Evolutionary conservation across 2,113 vertebrate species (phyloP).

Genomic region (Naja naja): DNA sequence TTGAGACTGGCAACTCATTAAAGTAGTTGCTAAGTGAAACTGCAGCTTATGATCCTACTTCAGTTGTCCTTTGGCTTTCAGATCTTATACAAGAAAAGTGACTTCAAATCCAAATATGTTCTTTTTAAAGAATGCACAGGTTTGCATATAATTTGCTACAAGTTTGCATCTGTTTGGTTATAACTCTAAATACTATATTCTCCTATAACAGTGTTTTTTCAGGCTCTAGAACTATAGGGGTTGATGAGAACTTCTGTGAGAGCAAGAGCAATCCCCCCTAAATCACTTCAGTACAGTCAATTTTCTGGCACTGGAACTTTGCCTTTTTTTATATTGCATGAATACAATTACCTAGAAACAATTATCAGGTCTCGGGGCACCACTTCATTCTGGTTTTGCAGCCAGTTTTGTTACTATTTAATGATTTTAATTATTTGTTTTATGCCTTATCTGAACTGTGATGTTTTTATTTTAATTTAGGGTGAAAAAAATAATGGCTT

Average conservation of each 20-base stretch:
- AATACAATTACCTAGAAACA: neutral
- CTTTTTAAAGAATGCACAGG: neutral
- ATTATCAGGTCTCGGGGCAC: neutral
- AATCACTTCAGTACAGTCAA: neutral
- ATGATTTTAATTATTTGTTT: neutral
- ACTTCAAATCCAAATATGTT: neutral
- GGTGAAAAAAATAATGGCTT: slow-evolving; percentile 98
- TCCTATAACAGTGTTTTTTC: neutral
- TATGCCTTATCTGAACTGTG: slow-evolving; percentile 33
- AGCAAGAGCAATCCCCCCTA: neutral
- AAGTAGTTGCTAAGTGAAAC: neutral
- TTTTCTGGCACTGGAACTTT: neutral
- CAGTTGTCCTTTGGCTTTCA: neutral
- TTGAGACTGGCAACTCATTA: neutral
- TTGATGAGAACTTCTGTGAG: neutral
- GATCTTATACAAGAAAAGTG: neutral
- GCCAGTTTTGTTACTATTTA: neutral
- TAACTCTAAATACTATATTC: neutral
- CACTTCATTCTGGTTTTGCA: neutral
- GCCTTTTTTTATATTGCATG: neutral
- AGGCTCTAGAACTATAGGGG: neutral
- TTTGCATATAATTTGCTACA: neutral
- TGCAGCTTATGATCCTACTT: neutral
- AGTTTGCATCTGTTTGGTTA: neutral
- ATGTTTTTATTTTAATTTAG: slow-evolving; percentile 68